Conservation (phyloP, 1,140 invertebrate species). For the Drosophila leontia region DNA sequence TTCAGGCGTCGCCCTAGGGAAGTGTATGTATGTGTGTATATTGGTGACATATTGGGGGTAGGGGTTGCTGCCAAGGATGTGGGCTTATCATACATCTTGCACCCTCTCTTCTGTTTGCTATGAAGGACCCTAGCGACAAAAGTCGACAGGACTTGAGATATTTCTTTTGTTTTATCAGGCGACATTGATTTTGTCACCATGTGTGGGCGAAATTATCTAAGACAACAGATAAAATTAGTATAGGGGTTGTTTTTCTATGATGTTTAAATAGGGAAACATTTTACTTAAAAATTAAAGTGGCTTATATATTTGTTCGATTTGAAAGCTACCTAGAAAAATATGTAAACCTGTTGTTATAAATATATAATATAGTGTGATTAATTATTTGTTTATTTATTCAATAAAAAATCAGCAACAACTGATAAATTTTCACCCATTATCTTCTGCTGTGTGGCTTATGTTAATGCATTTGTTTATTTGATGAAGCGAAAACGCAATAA, state of each 20-base stretch:
- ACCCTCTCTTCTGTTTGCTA: background rate
- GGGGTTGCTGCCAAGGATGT: conserved; percentile 9
- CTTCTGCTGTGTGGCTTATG: conserved; percentile 9
- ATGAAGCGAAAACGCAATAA: conserved; percentile 3
- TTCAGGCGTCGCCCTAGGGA: background rate
- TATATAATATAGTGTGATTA: background rate
- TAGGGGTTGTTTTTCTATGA: background rate
- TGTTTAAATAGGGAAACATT: background rate
- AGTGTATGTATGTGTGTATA: background rate
- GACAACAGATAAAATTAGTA: background rate
- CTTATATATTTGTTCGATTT: background rate
- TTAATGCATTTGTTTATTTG: conserved; percentile 41
- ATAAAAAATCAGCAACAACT: background rate
- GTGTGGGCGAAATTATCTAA: conserved; percentile 1
- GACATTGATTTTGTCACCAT: conserved; percentile 26
- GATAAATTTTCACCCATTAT: conserved; percentile 11
- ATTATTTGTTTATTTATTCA: background rate
- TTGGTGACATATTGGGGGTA: background rate
- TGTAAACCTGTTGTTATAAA: background rate
- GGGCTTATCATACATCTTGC: conserved; percentile 29
- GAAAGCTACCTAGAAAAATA: background rate
- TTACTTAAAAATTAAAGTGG: background rate
- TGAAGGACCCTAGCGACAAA: conserved; percentile 31
- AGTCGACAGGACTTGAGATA: conserved; percentile 33
- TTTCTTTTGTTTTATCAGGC: conserved; percentile 26